A percentile compares a stretch with the other conserved stretches of the same genome.
phyloP scores from a whole-genome alignment of 1,140 invertebrate genomes.

The Coelopa frigida region DNA sequence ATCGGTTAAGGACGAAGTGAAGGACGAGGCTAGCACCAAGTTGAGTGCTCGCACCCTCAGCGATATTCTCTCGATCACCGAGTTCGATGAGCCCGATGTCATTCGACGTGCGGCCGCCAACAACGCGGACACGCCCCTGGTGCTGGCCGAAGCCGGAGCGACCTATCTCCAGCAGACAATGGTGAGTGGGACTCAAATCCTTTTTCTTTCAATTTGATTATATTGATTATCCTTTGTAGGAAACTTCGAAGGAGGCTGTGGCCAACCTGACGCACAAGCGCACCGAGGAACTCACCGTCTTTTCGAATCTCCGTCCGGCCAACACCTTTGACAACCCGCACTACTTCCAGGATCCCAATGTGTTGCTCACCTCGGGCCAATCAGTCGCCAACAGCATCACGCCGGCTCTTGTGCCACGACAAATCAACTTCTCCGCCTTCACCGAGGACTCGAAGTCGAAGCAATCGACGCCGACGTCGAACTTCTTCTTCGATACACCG shows the following conservation, averaged over 20 bases:
- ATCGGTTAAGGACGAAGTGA: constrained; percentile 5
- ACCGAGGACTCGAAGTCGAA: constrained; percentile 44
- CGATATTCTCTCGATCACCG: constrained; percentile 63
- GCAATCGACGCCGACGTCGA: constrained; percentile 38
- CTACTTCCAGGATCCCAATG: constrained; percentile 32
- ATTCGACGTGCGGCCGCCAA: constrained; percentile 45
- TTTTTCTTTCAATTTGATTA: background rate
- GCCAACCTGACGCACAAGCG: constrained; percentile 38
- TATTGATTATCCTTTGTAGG: constrained; percentile 16
- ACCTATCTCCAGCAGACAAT: constrained; percentile 33
- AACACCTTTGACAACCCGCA: constrained; percentile 41
- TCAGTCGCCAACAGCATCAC: constrained; percentile 24
- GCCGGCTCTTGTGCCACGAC: constrained; percentile 32
- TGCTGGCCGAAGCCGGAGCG: constrained; percentile 24
- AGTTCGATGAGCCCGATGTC: constrained; percentile 56
- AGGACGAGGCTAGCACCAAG: constrained; percentile 42
- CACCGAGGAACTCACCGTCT: constrained; percentile 36
- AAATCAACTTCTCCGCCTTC: constrained; percentile 41
- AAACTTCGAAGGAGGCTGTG: constrained; percentile 37
- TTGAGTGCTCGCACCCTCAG: constrained; percentile 57
- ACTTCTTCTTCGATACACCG: constrained; percentile 32
- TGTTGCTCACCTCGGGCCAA: constrained; percentile 20
- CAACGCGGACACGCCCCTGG: constrained; percentile 24
- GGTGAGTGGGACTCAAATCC: constrained; percentile 22
- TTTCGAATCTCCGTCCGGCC: constrained; percentile 22